phyloP scores from a whole-genome alignment of 2,113 vertebrate species.

The Hemiscyllium ocellatum region DNA sequence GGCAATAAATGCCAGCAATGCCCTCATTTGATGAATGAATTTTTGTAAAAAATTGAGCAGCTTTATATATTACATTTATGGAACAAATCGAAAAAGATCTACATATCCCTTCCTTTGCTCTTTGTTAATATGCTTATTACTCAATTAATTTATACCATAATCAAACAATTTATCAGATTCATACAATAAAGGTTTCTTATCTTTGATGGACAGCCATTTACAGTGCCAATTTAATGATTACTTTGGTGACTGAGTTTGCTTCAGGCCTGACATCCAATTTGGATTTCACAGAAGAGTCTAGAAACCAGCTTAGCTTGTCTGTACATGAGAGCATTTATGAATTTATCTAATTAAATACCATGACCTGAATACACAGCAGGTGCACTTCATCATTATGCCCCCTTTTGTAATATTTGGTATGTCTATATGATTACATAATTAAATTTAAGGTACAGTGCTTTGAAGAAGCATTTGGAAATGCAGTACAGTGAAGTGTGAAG shows the following conservation, averaged over 20 bases:
- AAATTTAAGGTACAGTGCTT: slow-evolving; percentile 18
- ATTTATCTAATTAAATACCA: slow-evolving; percentile 32
- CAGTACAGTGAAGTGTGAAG: slow-evolving; percentile 13
- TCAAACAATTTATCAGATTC: neutral
- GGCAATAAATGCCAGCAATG: too few species aligned
- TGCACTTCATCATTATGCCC: neutral
- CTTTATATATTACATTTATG: neutral
- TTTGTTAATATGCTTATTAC: neutral
- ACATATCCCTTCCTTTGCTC: neutral
- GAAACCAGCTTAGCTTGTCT: slow-evolving; percentile 20
- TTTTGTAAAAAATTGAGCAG: neutral
- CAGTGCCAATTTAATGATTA: slow-evolving; percentile 16
- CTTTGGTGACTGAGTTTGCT: slow-evolving; percentile 24
- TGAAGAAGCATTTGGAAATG: slow-evolving; percentile 17
- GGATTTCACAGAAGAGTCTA: slow-evolving; percentile 19
- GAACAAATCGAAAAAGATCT: neutral
- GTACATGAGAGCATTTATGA: slow-evolving; percentile 2
- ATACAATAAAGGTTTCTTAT: slow-evolving; percentile 1
- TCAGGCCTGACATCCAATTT: slow-evolving; percentile 26
- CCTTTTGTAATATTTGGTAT: slow-evolving; percentile 14
- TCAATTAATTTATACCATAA: neutral
- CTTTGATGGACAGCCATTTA: neutral
- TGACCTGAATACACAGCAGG: slow-evolving; percentile 26
- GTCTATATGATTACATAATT: slow-evolving; percentile 25
- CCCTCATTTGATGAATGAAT: too few species aligned